Base-by-base conservation (phyloP, 2,888 invertebrate genomes). In the Philhelius pedissequus region DNA sequence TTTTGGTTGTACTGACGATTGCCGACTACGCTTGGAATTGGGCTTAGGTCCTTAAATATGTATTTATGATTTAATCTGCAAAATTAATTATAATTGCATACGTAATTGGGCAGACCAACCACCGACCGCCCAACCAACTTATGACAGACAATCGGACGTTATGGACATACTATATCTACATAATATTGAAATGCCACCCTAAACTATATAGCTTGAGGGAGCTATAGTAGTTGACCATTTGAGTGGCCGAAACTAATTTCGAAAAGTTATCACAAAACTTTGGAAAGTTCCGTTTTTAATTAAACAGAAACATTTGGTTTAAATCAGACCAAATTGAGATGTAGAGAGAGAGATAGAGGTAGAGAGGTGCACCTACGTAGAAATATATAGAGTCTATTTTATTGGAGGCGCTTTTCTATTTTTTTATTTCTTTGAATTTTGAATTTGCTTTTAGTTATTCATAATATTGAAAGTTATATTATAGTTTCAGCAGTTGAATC, bases 1-100 rank as follows among this genome's bases (percentile, higher is more conserved):
- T 35, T 9, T 32, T 35, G 56, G 52, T 20, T 40, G 35, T n/a
- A 5, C 35, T n/a, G 5, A 38, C n/a, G 5, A n/a, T n/a, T n/a
- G 9, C 20, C 15, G 8, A 60, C 68, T 73, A 45, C 6, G n/a
- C 38, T 35, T 22, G 35, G 54, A 70, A 83, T 83, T 22, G 35
- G 54, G 66, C 79, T 83, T 83, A 83, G 79, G 64, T 75, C 45
- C 70, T 83, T 66, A 83, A 83, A 79, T 81, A n/a, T n/a, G n/a
- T n/a, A 89, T 89, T 89, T 87, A 88, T 88, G 88, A 89, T 89
- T 89, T 89, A 89, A 87, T 89, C 88, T 89, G 88, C 87, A 89
- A 89, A 89, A 89, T 89, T 89, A 89, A 89, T 89, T 89, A 88
- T 89, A 83, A 70, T 78, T 83, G 83, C 83, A 88, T 88, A 87